Evolutionary conservation across 2,888 invertebrate species (phyloP).

Genomic region (Agrilus biguttatus): DNA sequence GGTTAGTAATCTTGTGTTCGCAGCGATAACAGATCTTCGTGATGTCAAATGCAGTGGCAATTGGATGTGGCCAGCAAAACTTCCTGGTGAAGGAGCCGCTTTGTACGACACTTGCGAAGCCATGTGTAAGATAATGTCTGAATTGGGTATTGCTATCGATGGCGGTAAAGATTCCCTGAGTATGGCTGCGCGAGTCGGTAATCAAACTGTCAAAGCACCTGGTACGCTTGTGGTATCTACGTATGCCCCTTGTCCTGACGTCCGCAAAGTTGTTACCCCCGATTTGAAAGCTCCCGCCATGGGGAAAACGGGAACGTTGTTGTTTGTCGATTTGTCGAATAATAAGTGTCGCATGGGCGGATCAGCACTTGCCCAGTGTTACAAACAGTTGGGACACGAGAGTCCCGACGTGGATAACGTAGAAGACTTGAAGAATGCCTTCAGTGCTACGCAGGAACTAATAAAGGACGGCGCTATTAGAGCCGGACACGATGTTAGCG

Average conservation of each 20-base stretch:
- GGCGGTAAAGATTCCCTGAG: slow-evolving; percentile 96
- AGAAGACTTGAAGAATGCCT: slow-evolving; percentile 53
- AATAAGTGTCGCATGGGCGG: slow-evolving; percentile 75
- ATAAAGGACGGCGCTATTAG: slow-evolving; percentile 55
- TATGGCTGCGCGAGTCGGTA: slow-evolving; percentile 82
- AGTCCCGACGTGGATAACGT: slow-evolving; percentile 70
- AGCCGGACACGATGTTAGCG: slow-evolving; percentile 92
- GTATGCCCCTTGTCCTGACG: slow-evolving; percentile 89
- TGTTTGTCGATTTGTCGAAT: slow-evolving; percentile 66
- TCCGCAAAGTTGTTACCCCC: slow-evolving; percentile 76
- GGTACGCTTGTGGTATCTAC: slow-evolving; percentile 92
- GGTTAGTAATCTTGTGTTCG: slow-evolving; percentile 77
- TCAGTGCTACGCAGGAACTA: slow-evolving; percentile 72
- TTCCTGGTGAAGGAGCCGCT: slow-evolving; percentile 81
- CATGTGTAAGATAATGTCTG: slow-evolving; percentile 72
- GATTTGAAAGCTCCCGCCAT: slow-evolving; percentile 60
- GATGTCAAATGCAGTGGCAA: slow-evolving; percentile 99
- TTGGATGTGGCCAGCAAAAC: slow-evolving; percentile 99
- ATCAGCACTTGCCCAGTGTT: slow-evolving; percentile 84
- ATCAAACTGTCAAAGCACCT: slow-evolving; percentile 56
- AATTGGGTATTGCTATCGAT: slow-evolving; percentile 71
- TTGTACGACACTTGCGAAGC: slow-evolving; percentile 77
- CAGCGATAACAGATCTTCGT: slow-evolving; percentile 46
- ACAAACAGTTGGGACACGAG: slow-evolving; percentile 59
- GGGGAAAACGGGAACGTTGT: slow-evolving; percentile 46